phyloP scores from a whole-genome alignment of 1,140 invertebrate species.

The Aplysia californica region DNA sequence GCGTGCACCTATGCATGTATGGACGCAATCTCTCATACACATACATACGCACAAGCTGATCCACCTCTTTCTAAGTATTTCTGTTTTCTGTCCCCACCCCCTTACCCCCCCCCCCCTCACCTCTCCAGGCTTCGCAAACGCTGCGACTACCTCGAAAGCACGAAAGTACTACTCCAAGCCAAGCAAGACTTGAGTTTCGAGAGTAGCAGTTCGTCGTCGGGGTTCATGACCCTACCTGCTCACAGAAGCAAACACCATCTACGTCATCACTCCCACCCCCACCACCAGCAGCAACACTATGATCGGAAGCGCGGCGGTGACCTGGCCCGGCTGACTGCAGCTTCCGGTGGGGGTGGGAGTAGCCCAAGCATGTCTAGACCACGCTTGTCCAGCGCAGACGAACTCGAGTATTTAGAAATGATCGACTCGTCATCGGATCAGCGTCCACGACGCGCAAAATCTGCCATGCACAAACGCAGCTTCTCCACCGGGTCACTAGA shows the following conservation, averaged over 20 bases:
- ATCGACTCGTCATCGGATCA: constrained; percentile 53
- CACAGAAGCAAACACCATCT: constrained; percentile 41
- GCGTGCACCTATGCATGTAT: too few species aligned
- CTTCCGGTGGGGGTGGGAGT: neutral
- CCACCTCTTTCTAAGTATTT: too few species aligned
- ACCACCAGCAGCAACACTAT: constrained; percentile 12
- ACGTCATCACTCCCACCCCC: constrained; percentile 12
- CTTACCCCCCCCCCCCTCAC: too few species aligned
- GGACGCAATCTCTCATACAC: too few species aligned
- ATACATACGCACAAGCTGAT: too few species aligned
- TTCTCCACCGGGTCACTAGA: constrained; percentile 62
- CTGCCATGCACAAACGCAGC: constrained; percentile 51
- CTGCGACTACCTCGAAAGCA: constrained; percentile 79
- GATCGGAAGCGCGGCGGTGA: neutral
- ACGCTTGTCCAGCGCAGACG: constrained; percentile 54
- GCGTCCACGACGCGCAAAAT: constrained; percentile 43
- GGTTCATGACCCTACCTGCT: constrained; percentile 46
- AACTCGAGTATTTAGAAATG: constrained; percentile 47
- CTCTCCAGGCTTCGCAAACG: constrained; percentile 76
- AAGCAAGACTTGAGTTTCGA: constrained; percentile 49
- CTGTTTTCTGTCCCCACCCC: too few species aligned
- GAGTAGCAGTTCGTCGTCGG: constrained; percentile 40
- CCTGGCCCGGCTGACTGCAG: neutral
- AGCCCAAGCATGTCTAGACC: constrained; percentile 29
- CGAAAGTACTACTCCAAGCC: constrained; percentile 74